Evolutionary conservation across 2,797 vertebrate species (phyloP), one percentile per base, ranked within the genome.

Genomic region (Leptodactylus fallax): DNA sequence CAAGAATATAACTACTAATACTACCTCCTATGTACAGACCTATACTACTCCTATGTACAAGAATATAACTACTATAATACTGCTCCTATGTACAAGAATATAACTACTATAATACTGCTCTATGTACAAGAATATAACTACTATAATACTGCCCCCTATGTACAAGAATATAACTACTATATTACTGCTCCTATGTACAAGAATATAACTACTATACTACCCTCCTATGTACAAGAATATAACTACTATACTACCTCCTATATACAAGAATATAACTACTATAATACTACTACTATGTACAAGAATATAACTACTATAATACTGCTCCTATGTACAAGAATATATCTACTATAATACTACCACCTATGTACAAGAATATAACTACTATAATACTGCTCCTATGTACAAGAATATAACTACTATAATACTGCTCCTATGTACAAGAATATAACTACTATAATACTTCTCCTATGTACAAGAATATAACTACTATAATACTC

Each of bases 271-370:
- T 72, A 72, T 72, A 72, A 72, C 69, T 72, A 72, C 69, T 72
- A 72, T 72, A 72, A 72, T 72, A 72, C 69, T n/a, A n/a, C 69
- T 8, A 14, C 65, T 17, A 69, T 36, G 6, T 36, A 36, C 67
- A 71, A 71, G 67, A 71, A 71, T 71, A 71, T 71, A 71, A 71
- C 67, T 71, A 45, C 67, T 71, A 71, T 71, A 71, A 71, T 71
- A 71, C 67, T 71, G 67, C 27, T 7, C 25, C 36, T 23, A 49
- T 74, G 19, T 74, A 47, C 45, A 21, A 74, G 71, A 49, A 74
- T 74, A 74, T 72, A 72, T 7, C 69, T 71, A 71, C 27, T 71
- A 45, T 71, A 71, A 71, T 71, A 71, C 27, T 71, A 25, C 27
- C 14, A 3, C 67, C 27, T 71, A 36, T 27, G 67, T 71, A 71